Base-by-base conservation (phyloP, 92 coral and sea anemone species). In the Parazoanthus darwini region DNA sequence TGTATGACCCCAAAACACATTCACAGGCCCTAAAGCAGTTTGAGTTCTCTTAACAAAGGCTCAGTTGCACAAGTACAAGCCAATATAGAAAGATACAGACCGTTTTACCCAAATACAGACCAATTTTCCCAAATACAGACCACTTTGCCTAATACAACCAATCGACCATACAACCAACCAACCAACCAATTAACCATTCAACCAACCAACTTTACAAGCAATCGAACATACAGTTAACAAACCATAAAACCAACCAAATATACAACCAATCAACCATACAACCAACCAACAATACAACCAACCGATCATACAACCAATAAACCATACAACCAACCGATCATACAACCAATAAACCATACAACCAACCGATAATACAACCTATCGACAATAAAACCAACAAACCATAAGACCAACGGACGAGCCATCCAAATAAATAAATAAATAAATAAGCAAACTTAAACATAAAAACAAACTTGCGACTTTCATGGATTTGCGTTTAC, bases 181-280 rank as follows among this genome's bases (percentile, higher is more conserved):
- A 80, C 81, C 50, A 77, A 77, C 81, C 81, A 77, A 0, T 2
- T 51, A 77, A 4, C 58, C 5, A 51, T 51, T 0, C 42, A 51
- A 9, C 58, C 59, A 54, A 54, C 59, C 0, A 54, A 0, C 59
- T 5, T 38, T 6, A 6, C 82, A 37, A 78, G 29, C 18, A 20
- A 29, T 18, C 82, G 43, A 39, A 33, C 82, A 78, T 2, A 2
- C 59, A 54, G 14, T 25, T 33, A 80, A 48, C 66, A 68, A 80
- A 23, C 70, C 18, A 80, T 14, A 23, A 70, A 80, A 80, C 81
- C 50, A 77, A 77, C 81, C 81, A 78, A 78, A 56, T 11, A 78
- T 5, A 6, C 81, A 9, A 78, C 63, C 18, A 18, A 29, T 18
- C 82, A 78, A 39, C 82, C 82, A 78, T 8, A 2, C 59, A 54